Evolutionary conservation across 2,888 invertebrate genomes (phyloP), one percentile per base, ranked within the genome.

Genomic region (Ochropleura leucogaster): DNA sequence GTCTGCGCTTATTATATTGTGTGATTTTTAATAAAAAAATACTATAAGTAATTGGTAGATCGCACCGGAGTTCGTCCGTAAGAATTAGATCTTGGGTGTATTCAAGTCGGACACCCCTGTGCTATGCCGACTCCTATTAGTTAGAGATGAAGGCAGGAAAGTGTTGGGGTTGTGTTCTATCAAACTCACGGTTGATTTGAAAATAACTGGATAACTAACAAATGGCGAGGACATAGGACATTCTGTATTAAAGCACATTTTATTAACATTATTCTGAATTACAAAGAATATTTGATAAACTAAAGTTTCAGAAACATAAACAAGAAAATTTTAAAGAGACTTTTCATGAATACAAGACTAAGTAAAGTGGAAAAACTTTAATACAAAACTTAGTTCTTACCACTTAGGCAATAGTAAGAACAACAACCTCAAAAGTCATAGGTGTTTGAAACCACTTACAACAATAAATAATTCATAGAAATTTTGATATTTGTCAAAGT

Each of bases 391-490:
- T 30, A 30, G 30, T 30, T 30, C 30, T 30, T 30, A 30, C 30
- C 30, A 30, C 3, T 30, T 30, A 30, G 30, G 3, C 30, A 30
- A 30, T 3, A 30, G 30, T 30, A 30, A 30, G 30, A 30, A 30
- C 30, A 30, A 2, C 3, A 30, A 30, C 4, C 20, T 30, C 18
- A 72, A 42, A 78, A 30, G 14, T 10, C 49, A 40, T 44, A 79
- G 14, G 49, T 51, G 57, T 40, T 78, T 42, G 12, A 49, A 46
- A 73, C 42, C 9, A 74, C 10, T 47, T 12, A 7, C 9, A 2
- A 49, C 18, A 40, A 16, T 69, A 53, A 59, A 68, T 69, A 2
- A 83, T 83, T 83, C 57, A 83, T 16, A 30, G 62, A 55, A 62
- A 77, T 59, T 63, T 49, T 6, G 30, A 30, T 46, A 77, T 57